These are phyloP conservation scores for Neotoxoptera formosana DNA, from an alignment of 1,140 invertebrate species.

Conservation along the genomic window DNA sequence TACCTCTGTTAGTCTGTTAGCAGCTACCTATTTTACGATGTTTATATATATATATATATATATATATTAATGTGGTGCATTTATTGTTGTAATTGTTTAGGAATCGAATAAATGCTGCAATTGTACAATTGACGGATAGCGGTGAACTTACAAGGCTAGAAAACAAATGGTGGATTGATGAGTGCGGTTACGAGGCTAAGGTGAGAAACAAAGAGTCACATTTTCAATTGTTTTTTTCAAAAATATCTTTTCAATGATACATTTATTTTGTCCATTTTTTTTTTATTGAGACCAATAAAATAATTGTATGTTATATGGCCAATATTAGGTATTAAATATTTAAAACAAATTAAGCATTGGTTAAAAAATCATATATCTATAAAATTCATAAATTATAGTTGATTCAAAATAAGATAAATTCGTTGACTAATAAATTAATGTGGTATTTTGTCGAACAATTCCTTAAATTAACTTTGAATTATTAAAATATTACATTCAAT, in stretches of 20 bases:
- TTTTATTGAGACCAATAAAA: background rate
- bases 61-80: background rate
- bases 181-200: conserved; percentile 68
- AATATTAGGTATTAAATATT: background rate
- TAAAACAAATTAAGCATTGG: background rate
- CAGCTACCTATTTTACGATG: background rate
- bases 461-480: background rate
- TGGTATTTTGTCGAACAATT: background rate
- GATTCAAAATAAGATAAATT: background rate
- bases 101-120: conserved; percentile 88
- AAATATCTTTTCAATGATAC: background rate
- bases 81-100: conserved; percentile 66
- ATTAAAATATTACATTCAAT: background rate
- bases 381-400: background rate
- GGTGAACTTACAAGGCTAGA: conserved; percentile 89
- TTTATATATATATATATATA: too few species aligned
- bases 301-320: background rate
- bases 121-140: conserved; percentile 90
- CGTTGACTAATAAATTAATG: background rate
- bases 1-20: background rate
- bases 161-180: conserved; percentile 94
- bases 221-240: background rate
- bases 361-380: background rate
- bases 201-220: background rate
- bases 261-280: background rate